A percentile compares a stretch with the other conserved stretches of the same genome.
phyloP scores from a whole-genome alignment of 2,888 invertebrate genomes.

The Ennomos fuscantarius region DNA sequence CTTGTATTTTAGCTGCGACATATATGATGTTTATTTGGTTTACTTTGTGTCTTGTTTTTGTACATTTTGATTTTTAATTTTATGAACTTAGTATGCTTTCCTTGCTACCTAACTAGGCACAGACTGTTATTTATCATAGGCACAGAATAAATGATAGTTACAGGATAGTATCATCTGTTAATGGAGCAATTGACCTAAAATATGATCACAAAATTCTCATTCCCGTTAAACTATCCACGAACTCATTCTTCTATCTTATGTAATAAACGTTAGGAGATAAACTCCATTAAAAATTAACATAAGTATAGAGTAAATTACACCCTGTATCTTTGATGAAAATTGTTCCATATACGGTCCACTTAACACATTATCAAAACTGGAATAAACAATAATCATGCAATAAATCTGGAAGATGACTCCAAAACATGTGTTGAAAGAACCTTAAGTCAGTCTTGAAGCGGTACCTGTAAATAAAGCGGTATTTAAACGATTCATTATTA shows the following conservation, averaged over 20 bases:
- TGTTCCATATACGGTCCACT: conserved; percentile 39
- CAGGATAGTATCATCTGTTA: conserved; percentile 3
- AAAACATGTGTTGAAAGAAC: conserved; percentile 64
- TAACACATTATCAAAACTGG: conserved; percentile 47
- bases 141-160: too few relatives aligned
- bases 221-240: conserved; percentile 25
- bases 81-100: too few relatives aligned
- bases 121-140: too few relatives aligned
- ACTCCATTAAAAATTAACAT: conserved; percentile 38
- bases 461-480: neutral
- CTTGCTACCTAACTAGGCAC: too few relatives aligned
- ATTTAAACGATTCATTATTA: neutral
- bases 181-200: conserved; percentile 24
- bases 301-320: conserved; percentile 24
- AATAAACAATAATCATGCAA: conserved; percentile 57
- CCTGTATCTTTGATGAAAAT: conserved; percentile 35
- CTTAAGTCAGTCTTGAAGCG: neutral
- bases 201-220: conserved; percentile 23
- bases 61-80: too few relatives aligned
- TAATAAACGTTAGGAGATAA: conserved; percentile 36
- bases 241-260: conserved; percentile 35
- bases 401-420: conserved; percentile 69
- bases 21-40: too few relatives aligned
- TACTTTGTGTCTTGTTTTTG: too few relatives aligned
- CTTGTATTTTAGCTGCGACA: too few relatives aligned